Percentiles rank a stretch among this genome's conserved stretches.
Conservation (phyloP, 2,797 vertebrate species). For the Bryconaethiops microstoma region DNA sequence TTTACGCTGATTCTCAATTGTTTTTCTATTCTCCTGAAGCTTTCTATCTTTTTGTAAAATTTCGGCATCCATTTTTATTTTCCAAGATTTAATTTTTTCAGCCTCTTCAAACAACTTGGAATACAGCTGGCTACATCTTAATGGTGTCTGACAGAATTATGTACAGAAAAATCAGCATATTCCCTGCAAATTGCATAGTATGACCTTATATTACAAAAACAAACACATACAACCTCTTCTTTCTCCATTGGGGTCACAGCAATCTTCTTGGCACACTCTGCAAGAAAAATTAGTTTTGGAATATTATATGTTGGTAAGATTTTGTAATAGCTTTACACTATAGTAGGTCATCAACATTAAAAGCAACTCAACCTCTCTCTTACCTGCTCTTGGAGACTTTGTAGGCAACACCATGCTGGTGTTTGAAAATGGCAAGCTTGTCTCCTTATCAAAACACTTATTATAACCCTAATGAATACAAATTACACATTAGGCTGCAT, state of each 20-base stretch:
- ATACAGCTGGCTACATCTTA: slow-evolving; percentile 81
- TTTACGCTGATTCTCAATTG: slow-evolving; percentile 89
- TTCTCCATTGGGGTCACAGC: slow-evolving; percentile 71
- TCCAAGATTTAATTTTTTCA: slow-evolving; percentile 93
- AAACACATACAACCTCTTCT: slow-evolving; percentile 59
- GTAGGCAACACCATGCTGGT: slow-evolving; percentile 64
- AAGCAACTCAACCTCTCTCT: not conserved
- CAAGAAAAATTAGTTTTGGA: slow-evolving; percentile 7
- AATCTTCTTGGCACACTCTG: slow-evolving; percentile 69
- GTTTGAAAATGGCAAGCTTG: slow-evolving; percentile 66
- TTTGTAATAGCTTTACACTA: not conserved
- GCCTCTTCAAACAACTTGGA: slow-evolving; percentile 90
- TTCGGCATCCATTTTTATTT: slow-evolving; percentile 82
- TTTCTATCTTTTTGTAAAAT: slow-evolving; percentile 84
- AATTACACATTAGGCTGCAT: not conserved
- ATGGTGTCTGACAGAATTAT: slow-evolving; percentile 71
- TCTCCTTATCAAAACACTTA: slow-evolving; percentile 76
- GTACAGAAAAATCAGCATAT: slow-evolving; percentile 48
- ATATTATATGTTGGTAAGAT: too few relatives aligned
- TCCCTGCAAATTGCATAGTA: not conserved
- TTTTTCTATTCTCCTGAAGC: slow-evolving; percentile 86
- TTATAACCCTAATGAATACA: slow-evolving; percentile 71
- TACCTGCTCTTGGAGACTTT: slow-evolving; percentile 79
- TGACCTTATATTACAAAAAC: not conserved
- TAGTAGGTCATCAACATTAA: not conserved